Percentiles rank a stretch among this genome's conserved stretches.
phyloP scores from a whole-genome alignment of 2,888 invertebrate genomes.

The Spicauda simplicius region DNA sequence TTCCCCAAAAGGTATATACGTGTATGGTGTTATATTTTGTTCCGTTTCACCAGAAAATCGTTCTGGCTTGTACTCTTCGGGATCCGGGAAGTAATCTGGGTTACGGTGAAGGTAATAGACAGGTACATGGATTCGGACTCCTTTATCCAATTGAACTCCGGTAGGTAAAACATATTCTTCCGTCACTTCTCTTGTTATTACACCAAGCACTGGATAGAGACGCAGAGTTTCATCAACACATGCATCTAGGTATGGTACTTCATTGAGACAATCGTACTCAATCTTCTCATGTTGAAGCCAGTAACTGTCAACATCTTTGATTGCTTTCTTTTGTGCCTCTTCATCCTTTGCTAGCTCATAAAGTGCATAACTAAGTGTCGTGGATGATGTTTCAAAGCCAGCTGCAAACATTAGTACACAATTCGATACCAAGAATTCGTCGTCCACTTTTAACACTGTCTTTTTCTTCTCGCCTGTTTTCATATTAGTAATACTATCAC shows the following conservation, averaged over 20 bases:
- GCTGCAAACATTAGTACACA: slow-evolving; percentile 74
- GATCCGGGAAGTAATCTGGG: slow-evolving; percentile 56
- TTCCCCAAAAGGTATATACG: slow-evolving; percentile 62
- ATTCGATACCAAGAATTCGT: slow-evolving; percentile 78
- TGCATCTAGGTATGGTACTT: slow-evolving; percentile 58
- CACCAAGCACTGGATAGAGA: slow-evolving; percentile 53
- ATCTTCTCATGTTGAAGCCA: slow-evolving; percentile 47
- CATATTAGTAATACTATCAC: slow-evolving; percentile 56
- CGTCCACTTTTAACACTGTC: slow-evolving; percentile 54
- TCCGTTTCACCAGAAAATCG: slow-evolving; percentile 54
- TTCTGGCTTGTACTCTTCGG: slow-evolving; percentile 56
- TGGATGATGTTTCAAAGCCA: slow-evolving; percentile 62
- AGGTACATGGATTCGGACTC: slow-evolving; percentile 56
- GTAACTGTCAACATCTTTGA: slow-evolving; percentile 54
- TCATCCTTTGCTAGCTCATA: slow-evolving; percentile 58
- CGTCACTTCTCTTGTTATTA: slow-evolving; percentile 52
- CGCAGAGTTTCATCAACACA: slow-evolving; percentile 60
- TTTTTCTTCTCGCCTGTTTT: slow-evolving; percentile 48
- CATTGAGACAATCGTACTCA: slow-evolving; percentile 54
- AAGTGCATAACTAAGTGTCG: slow-evolving; percentile 51
- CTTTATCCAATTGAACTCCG: slow-evolving; percentile 55
- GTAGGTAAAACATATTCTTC: slow-evolving; percentile 58
- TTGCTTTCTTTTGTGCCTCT: slow-evolving; percentile 46
- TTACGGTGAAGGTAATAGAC: slow-evolving; percentile 55
- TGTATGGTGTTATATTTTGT: slow-evolving; percentile 51